Evolutionary conservation across 1,140 invertebrate species (phyloP).

Genomic region (Rhagoletis zephyria): DNA sequence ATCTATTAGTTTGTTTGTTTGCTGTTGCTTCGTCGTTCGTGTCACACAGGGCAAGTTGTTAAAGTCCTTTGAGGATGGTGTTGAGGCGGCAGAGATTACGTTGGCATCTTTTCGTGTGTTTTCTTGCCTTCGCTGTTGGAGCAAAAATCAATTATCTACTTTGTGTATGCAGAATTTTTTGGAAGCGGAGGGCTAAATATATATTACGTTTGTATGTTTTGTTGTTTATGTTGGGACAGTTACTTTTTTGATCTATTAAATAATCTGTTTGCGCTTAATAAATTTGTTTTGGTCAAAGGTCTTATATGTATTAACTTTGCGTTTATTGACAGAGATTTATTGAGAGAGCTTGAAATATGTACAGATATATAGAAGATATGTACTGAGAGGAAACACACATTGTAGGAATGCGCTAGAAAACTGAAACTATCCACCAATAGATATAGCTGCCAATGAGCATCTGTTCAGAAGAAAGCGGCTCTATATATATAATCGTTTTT

Average conservation of each 20-base stretch:
- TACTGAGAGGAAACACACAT: no score
- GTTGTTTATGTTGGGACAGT: no score
- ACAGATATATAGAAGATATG: no score
- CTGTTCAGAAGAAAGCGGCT: no score
- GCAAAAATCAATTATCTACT: constrained; percentile 11
- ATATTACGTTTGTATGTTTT: not conserved
- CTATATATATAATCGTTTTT: no score
- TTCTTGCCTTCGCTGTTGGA: not conserved
- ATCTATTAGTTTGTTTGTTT: constrained; percentile 55
- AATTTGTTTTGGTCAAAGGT: no score
- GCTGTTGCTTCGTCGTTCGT: not conserved
- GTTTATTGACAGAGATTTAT: not conserved
- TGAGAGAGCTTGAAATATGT: not conserved
- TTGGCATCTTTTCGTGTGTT: not conserved
- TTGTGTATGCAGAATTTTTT: not conserved
- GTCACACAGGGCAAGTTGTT: not conserved
- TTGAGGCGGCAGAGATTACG: not conserved
- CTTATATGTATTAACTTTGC: not conserved
- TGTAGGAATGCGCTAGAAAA: no score
- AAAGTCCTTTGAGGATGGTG: not conserved
- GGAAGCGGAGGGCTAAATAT: not conserved
- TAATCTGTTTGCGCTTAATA: no score
- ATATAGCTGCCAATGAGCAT: no score
- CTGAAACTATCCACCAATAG: no score
- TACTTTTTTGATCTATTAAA: no score